Conservation (phyloP, 2,797 vertebrate genomes). For the Tenualosa ilisha region DNA sequence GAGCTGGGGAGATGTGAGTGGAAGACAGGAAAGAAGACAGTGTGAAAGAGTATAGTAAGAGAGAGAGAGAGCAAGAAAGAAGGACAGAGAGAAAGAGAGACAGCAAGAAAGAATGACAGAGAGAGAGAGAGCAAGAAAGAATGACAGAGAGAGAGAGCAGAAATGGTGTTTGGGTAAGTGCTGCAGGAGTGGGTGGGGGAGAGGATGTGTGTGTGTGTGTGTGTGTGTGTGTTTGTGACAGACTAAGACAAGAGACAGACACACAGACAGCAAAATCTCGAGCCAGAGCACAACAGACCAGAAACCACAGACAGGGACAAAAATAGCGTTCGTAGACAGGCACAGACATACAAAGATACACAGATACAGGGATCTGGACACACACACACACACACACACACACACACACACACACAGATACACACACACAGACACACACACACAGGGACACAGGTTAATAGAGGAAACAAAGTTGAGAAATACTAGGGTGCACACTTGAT, state of each 20-base stretch:
- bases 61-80: neutral
- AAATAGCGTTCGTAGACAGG: neutral
- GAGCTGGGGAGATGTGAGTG: conserved; percentile 34
- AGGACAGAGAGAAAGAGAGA: neutral
- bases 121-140: conserved; percentile 20
- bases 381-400: neutral
- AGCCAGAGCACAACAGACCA: neutral
- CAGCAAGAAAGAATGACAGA: neutral
- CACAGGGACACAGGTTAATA: neutral
- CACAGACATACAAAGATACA: neutral
- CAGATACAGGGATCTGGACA: neutral
- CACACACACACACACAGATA: neutral
- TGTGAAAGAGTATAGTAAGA: neutral
- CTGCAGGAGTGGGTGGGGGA: neutral
- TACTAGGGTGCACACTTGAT: neutral
- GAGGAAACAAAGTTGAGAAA: neutral
- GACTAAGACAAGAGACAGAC: no score
- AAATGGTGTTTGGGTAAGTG: neutral
- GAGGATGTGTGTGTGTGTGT: neutral
- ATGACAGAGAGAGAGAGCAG: conserved; percentile 13
- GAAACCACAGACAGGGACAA: neutral
- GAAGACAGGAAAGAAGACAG: conserved; percentile 38
- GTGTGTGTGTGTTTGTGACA: no score
- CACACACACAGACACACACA: neutral
- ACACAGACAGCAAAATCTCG: neutral